A percentile compares a stretch with the other conserved stretches of the same genome.
phyloP scores from a whole-genome alignment of 1,140 invertebrate species.

The Campodea augens region DNA sequence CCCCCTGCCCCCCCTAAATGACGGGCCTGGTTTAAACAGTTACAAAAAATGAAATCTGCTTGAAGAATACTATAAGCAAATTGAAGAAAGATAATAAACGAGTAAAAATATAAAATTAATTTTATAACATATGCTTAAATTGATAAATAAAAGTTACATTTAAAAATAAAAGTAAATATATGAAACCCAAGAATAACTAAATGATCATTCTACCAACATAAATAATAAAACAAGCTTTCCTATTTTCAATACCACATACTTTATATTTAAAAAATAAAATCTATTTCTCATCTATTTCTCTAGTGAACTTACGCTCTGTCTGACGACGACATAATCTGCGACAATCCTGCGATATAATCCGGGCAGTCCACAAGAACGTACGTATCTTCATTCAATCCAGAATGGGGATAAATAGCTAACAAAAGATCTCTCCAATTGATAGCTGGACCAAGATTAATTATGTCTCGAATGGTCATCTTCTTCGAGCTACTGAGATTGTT shows the following conservation, averaged over 20 bases:
- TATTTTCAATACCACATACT: not conserved
- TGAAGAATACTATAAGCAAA: too few species aligned
- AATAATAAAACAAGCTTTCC: not conserved
- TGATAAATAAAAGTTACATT: not conserved
- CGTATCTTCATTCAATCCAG: conserved; percentile 28
- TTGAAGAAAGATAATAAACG: too few species aligned
- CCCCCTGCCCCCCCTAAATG: too few species aligned
- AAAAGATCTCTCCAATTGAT: conserved; percentile 33
- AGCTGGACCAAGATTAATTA: conserved; percentile 24
- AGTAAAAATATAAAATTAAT: too few species aligned
- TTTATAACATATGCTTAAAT: not conserved
- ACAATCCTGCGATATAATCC: conserved; percentile 31
- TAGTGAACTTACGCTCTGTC: conserved; percentile 25
- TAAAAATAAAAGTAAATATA: not conserved
- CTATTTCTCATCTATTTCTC: not conserved
- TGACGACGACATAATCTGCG: conserved; percentile 33
- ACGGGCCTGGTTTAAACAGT: too few species aligned
- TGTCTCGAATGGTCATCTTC: conserved; percentile 23
- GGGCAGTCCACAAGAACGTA: conserved; percentile 31
- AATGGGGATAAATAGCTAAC: conserved; percentile 30
- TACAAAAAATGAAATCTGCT: too few species aligned
- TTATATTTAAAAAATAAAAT: not conserved
- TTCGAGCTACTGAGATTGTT: too few species aligned
- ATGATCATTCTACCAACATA: not conserved
- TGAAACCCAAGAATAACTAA: not conserved